Conservation (phyloP, 2,888 invertebrate species). For the Camptogramma bilineatum region DNA sequence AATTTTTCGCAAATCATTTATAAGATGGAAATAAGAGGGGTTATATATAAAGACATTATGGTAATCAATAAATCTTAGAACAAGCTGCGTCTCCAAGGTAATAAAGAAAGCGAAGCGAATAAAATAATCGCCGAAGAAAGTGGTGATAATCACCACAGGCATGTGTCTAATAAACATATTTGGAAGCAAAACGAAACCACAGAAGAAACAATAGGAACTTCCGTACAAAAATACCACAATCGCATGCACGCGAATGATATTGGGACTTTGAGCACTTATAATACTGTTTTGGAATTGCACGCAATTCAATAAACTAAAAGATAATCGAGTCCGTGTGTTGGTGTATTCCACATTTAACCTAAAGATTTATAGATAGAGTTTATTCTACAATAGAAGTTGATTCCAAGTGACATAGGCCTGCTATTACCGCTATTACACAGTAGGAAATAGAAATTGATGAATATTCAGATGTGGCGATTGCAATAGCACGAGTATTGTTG, state of each 20-base stretch:
- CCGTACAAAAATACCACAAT: background rate
- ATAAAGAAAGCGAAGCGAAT: conserved; percentile 76
- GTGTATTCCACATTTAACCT: background rate
- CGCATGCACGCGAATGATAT: background rate
- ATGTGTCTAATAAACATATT: conserved; percentile 46
- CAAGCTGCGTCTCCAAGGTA: conserved; percentile 55
- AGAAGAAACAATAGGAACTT: conserved; percentile 3
- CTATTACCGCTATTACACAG: conserved; percentile 32
- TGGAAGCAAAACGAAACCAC: conserved; percentile 29
- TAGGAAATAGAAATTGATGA: conserved; percentile 43
- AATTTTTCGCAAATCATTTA: background rate
- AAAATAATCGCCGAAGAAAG: conserved; percentile 75
- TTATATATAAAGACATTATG: conserved; percentile 5
- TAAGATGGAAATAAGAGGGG: background rate
- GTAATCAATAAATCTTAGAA: conserved; percentile 39
- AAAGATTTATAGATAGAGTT: background rate
- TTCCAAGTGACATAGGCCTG: conserved; percentile 5
- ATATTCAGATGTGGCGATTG: conserved; percentile 41
- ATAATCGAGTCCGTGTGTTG: background rate
- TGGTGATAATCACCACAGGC: conserved; percentile 71
- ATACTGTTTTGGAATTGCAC: background rate
- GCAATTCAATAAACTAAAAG: background rate
- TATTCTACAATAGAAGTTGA: conserved; percentile 4
- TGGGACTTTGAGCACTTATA: background rate
- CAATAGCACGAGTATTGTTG: conserved; percentile 35